These are phyloP conservation scores for Zaprionus bogoriensis DNA, from an alignment of 2,888 invertebrate species.

Conservation along the genomic window DNA sequence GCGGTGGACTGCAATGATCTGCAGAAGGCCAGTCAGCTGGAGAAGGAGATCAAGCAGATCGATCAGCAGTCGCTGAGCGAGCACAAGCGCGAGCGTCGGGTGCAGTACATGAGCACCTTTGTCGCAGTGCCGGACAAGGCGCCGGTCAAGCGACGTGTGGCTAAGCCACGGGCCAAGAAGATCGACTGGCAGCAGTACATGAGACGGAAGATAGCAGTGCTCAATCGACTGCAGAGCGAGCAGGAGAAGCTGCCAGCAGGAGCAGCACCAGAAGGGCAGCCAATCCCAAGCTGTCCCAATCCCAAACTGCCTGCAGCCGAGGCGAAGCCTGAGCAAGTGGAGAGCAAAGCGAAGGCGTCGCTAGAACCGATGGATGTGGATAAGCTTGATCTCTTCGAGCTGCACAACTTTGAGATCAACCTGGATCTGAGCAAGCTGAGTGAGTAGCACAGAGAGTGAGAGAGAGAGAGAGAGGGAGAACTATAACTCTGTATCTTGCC, in stretches of 20 bases:
- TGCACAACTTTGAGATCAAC: constrained; percentile 39
- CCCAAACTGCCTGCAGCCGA: background rate
- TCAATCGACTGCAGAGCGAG: background rate
- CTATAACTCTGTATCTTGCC: background rate
- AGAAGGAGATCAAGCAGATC: constrained; percentile 30
- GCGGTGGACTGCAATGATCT: constrained; percentile 30
- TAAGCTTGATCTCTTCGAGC: constrained; percentile 17
- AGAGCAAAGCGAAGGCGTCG: background rate
- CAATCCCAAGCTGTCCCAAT: too few species aligned
- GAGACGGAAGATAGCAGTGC: constrained; percentile 7
- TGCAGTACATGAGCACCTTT: constrained; percentile 1
- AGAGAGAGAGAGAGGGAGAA: background rate
- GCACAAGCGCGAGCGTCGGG: constrained; percentile 8
- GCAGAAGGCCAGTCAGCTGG: constrained; percentile 21
- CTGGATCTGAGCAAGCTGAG: constrained; percentile 36
- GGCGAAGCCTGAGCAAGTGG: background rate
- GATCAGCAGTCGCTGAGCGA: constrained; percentile 17
- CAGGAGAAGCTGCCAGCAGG: background rate
- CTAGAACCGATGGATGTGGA: background rate
- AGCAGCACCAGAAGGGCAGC: background rate
- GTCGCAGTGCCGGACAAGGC: background rate
- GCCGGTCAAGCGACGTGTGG: too few species aligned
- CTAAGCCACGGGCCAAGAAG: background rate
- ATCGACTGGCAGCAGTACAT: constrained; percentile 34
- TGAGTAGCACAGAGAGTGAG: constrained; percentile 20